phyloP scores from a whole-genome alignment of 30 jellyfish, hydroid and myxozoan species.

The Haliclystus octoradiatus region DNA sequence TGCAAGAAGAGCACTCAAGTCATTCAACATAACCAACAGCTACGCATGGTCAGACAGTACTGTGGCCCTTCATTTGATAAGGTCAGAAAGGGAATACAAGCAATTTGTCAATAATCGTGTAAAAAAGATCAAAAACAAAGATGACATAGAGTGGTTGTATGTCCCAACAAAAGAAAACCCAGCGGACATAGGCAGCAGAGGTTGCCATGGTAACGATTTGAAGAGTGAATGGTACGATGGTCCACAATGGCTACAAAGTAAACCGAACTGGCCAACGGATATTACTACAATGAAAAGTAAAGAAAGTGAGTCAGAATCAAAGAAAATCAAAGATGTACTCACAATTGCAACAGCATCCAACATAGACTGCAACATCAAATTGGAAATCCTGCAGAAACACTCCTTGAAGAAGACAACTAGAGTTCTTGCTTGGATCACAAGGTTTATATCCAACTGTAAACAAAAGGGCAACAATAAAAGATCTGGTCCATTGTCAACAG shows the following conservation, averaged over 20 bases:
- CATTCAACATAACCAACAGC: not conserved
- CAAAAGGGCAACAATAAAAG: conserved; percentile 1
- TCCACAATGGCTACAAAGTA: conserved; percentile 47
- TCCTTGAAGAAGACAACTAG: conserved; percentile 14
- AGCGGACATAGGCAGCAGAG: conserved; percentile 51
- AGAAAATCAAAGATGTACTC: conserved; percentile 17
- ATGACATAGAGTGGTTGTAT: conserved; percentile 35
- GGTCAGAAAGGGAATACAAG: conserved; percentile 32
- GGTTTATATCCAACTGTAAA: conserved; percentile 25
- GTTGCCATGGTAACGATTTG: conserved; percentile 11
- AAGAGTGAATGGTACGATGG: conserved; percentile 30
- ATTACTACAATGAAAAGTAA: conserved; percentile 7
- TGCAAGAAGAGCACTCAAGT: conserved; percentile 16
- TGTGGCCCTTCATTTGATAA: conserved; percentile 49
- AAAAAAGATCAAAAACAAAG: conserved; percentile 11
- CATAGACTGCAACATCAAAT: conserved; percentile 1
- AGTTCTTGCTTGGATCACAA: conserved; percentile 18
- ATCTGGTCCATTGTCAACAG: conserved; percentile 39
- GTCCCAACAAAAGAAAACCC: conserved; percentile 27
- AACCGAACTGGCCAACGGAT: conserved; percentile 34
- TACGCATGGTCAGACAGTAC: conserved; percentile 49
- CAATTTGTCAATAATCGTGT: conserved; percentile 54
- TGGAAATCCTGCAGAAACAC: conserved; percentile 8
- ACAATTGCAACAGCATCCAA: conserved; percentile 5
- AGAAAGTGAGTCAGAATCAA: conserved; percentile 34